Conservation (phyloP, 2,888 invertebrate species). For the Malachius bipustulatus region DNA sequence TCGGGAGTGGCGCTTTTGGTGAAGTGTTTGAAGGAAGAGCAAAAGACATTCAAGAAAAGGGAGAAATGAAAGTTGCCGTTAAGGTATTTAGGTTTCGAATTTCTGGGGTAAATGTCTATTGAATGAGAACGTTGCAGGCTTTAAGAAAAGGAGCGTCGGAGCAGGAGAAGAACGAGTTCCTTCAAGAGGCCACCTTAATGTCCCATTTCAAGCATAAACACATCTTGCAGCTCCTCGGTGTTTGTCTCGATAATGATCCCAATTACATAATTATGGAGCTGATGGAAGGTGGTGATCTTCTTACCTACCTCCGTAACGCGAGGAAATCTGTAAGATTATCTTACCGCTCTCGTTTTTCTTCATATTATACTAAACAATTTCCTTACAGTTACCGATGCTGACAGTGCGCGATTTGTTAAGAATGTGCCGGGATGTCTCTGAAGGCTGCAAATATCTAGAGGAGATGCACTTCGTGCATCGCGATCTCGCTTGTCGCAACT, state of each 20-base stretch:
- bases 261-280: conserved; percentile 91
- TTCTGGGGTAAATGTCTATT: too few relatives aligned
- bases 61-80: conserved; percentile 75
- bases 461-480: conserved; percentile 96
- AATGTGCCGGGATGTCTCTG: conserved; percentile 92
- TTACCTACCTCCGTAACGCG: conserved; percentile 78
- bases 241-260: conserved; percentile 88
- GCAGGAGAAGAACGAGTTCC: conserved; percentile 82
- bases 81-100: too few relatives aligned
- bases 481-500: conserved; percentile 93
- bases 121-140: conserved; percentile 63
- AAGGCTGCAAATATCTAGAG: conserved; percentile 91
- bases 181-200: conserved; percentile 96
- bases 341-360: too few relatives aligned
- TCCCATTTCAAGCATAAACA: conserved; percentile 95
- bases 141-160: conserved; percentile 83
- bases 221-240: conserved; percentile 83
- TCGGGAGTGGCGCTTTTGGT: conserved; percentile 95
- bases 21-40: conserved; percentile 92
- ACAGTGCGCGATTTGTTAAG: conserved; percentile 73
- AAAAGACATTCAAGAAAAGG: conserved; percentile 47
- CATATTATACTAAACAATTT: too few relatives aligned
- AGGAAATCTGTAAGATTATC: too few relatives aligned
- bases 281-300: conserved; percentile 94
- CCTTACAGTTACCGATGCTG: conserved; percentile 54